Base-by-base conservation (phyloP, 2,797 vertebrate genomes). In the Aldrovandia affinis region DNA sequence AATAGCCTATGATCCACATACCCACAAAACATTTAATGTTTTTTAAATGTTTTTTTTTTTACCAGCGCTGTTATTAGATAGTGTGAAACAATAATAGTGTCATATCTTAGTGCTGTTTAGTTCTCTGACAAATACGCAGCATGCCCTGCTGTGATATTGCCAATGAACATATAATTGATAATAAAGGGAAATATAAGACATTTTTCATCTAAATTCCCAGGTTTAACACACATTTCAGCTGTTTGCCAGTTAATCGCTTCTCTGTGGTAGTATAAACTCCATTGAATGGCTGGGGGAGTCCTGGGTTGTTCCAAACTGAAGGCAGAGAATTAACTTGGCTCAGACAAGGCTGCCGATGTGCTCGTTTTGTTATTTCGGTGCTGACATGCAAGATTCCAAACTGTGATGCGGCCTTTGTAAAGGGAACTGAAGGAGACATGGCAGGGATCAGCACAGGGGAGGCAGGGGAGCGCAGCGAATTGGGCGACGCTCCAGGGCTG, bases 391-490 rank as follows among this genome's bases (percentile, higher is more conserved):
- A 42, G 44, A 59, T 83, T 80, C 68, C 54, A 4, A 18, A 78
- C 79, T 82, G 59, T 83, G 54, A 73, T 65, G 54, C 78, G 25
- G 39, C 86, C 9, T 78, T 12, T n/a, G 54, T 79, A 3, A 81
- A 93, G 92, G 86, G 91, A 78, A 80, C 83, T 42, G 83, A 47
- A 79, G 82, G 84, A 78, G 93, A 91, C 84, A 91, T 88, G 78
- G 93, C 93, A 50, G 91, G 91, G 88, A 93, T 95, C 89, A 95
- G 94, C 86, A 94, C 93, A 82, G 94, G n/a, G n/a, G n/a, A 95
- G 90, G 95, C 92, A 0, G 94, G 93, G 61, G 95, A 95, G 89
- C 89, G 95, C 85, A 94, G 92, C 85, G 90, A 91, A 68, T 95
- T 94, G 6, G 94, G 94, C 57, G 89, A 87, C 79, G 90, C 89